Evolutionary conservation across 2,113 vertebrate genomes (phyloP).

Genomic region (Centrocercus urophasianus): DNA sequence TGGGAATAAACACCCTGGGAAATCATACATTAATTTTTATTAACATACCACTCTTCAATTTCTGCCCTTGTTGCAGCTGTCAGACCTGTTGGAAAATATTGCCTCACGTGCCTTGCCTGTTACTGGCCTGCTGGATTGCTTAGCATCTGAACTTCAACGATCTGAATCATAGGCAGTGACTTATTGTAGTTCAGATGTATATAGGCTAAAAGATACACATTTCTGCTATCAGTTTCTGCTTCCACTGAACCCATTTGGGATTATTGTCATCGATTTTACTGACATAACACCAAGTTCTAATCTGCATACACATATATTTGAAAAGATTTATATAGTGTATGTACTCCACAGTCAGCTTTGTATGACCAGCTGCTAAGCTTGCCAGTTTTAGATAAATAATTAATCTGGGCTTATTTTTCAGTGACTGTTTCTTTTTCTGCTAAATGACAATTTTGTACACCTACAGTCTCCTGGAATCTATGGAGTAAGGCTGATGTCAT

Average conservation of each 20-base stretch:
- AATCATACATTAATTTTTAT: not conserved
- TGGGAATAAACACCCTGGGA: not conserved
- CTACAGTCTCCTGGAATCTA: not conserved
- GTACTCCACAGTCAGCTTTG: not conserved
- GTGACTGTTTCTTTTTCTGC: not conserved
- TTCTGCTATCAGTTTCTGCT: not conserved
- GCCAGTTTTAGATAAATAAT: no score
- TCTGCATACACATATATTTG: not conserved
- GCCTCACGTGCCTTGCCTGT: not conserved
- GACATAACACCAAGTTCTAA: not conserved
- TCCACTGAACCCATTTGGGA: not conserved
- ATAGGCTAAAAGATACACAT: fast-evolving
- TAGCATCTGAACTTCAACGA: not conserved
- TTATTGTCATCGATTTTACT: not conserved
- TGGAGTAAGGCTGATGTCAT: not conserved
- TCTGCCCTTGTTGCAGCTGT: not conserved
- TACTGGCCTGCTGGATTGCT: not conserved
- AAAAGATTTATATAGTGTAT: not conserved
- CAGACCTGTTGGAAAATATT: not conserved
- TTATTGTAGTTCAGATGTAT: not conserved
- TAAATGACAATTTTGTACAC: not conserved
- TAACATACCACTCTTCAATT: not conserved
- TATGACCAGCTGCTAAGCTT: not conserved
- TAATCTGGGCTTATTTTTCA: not conserved
- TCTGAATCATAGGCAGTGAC: not conserved